phyloP scores from a whole-genome alignment of 2,888 invertebrate species.

The Pterobdella sp. region DNA sequence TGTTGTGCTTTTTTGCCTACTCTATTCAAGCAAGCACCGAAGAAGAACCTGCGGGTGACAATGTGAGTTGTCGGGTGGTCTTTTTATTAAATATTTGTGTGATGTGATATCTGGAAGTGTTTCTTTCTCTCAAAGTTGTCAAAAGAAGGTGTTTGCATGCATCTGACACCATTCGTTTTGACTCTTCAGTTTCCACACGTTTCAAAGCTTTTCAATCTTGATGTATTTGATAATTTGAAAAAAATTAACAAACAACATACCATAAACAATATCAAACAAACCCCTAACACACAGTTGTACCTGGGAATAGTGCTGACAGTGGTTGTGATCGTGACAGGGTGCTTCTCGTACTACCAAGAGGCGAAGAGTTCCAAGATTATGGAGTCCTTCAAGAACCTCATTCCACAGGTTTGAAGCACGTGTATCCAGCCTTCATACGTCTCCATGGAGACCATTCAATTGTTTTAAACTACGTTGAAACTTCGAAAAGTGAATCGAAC shows the following conservation, averaged over 20 bases:
- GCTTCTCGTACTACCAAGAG: slow-evolving; percentile 95
- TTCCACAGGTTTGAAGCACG: slow-evolving; percentile 57
- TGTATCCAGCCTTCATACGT: too few relatives aligned
- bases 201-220: too few relatives aligned
- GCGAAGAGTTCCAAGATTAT: slow-evolving; percentile 97
- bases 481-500: not conserved
- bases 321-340: slow-evolving; percentile 93
- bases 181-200: too few relatives aligned
- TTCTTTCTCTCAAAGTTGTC: not conserved
- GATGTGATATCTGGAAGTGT: not conserved
- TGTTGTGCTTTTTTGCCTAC: slow-evolving; percentile 90
- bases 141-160: not conserved
- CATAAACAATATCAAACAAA: too few relatives aligned
- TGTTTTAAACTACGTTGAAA: not conserved
- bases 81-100: not conserved
- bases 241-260: too few relatives aligned
- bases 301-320: slow-evolving; percentile 86
- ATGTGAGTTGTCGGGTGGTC: slow-evolving; percentile 48
- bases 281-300: slow-evolving; percentile 52
- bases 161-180: not conserved
- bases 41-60: slow-evolving; percentile 91
- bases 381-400: slow-evolving; percentile 97
- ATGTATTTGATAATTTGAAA: too few relatives aligned
- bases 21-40: slow-evolving; percentile 61
- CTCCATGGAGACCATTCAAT: too few relatives aligned